phyloP scores from a whole-genome alignment of 2,888 invertebrate genomes.

The Philopedon plagiatum region DNA sequence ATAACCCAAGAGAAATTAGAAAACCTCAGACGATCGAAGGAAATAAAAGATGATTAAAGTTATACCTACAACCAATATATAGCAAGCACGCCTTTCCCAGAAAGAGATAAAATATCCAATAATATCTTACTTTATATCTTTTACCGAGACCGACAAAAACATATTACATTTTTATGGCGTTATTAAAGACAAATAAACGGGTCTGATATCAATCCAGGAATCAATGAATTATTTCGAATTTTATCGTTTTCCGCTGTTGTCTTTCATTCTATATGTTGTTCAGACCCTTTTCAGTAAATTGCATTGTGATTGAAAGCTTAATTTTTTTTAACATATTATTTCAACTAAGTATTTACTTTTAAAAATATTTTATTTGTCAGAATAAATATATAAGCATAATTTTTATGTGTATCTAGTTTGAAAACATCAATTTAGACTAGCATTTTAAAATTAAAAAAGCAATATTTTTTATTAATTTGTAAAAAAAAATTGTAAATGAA shows the following conservation, averaged over 20 bases:
- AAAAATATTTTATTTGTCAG: no score
- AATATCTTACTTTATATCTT: conserved; percentile 44
- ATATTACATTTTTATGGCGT: conserved; percentile 46
- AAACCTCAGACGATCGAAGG: background rate
- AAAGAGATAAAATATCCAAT: conserved; percentile 41
- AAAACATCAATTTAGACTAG: no score
- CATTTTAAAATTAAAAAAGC: no score
- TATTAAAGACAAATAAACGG: conserved; percentile 47
- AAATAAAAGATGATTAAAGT: conserved; percentile 20
- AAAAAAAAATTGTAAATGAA: no score
- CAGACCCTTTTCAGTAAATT: background rate
- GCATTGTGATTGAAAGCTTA: conserved; percentile 14
- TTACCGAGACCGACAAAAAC: conserved; percentile 35
- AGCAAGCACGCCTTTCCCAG: background rate
- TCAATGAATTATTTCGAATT: conserved; percentile 46
- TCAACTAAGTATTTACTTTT: no score
- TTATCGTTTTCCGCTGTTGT: conserved; percentile 38
- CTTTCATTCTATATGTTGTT: conserved; percentile 7
- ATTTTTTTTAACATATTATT: no score
- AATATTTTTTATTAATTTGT: no score
- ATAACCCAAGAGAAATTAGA: conserved; percentile 19
- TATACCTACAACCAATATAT: background rate
- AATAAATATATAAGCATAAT: no score
- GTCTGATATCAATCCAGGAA: conserved; percentile 42
- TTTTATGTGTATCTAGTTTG: no score